phyloP scores from a whole-genome alignment of 2,888 invertebrate species.

The Lucinisca nassula region DNA sequence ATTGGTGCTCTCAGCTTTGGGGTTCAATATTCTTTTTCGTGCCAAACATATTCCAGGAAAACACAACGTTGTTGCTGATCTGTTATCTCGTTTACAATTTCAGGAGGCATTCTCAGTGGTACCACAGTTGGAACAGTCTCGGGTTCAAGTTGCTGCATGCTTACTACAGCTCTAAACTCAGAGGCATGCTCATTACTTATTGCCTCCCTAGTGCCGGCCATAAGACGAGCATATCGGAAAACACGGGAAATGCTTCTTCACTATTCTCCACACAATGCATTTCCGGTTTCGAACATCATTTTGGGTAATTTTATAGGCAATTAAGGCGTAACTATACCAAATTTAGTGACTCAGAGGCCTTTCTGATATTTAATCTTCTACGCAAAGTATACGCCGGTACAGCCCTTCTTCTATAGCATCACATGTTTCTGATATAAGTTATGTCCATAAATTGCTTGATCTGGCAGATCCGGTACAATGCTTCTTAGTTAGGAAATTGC shows the following conservation, averaged over 20 bases:
- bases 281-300: neutral
- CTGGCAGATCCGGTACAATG: too few species aligned
- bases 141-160: neutral
- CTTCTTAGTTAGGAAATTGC: too few species aligned
- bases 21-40: slow-evolving; percentile 43
- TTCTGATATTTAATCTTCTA: too few species aligned
- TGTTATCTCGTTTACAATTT: slow-evolving; percentile 15
- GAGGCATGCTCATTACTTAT: neutral
- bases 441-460: too few species aligned
- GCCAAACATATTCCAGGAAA: slow-evolving; percentile 24
- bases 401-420: too few species aligned
- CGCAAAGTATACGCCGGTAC: too few species aligned
- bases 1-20: slow-evolving; percentile 23
- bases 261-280: neutral
- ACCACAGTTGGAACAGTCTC: neutral
- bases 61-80: slow-evolving; percentile 11
- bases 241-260: neutral
- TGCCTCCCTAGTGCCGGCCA: neutral
- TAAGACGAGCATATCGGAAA: neutral
- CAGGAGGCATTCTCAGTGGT: neutral
- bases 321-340: neutral
- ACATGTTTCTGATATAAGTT: too few species aligned
- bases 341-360: too few species aligned
- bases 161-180: neutral
- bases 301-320: neutral